Evolutionary conservation across 2,888 invertebrate genomes (phyloP).

Genomic region (Hirtodrosophila trivittata): DNA sequence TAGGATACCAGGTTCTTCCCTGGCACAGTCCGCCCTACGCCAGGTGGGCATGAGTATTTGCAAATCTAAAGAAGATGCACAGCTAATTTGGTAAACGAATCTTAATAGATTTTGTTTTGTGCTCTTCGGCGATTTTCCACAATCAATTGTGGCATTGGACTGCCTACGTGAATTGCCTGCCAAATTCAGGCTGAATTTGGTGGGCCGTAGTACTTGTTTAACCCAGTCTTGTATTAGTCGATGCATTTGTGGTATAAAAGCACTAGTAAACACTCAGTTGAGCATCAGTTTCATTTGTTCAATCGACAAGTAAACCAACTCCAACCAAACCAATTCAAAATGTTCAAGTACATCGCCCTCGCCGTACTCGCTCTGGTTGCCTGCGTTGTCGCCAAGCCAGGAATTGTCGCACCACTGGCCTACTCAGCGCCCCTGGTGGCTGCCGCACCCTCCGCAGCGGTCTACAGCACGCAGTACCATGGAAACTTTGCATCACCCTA

Average conservation of each 20-base stretch:
- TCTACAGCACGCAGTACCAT: conserved; percentile 76
- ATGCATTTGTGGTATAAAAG: conserved; percentile 64
- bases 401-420: conserved; percentile 79
- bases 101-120: no score
- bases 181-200: no score
- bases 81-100: no score
- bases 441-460: conserved; percentile 83
- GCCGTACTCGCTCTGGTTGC: conserved; percentile 77
- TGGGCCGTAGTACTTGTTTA: conserved; percentile 8
- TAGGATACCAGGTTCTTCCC: neutral
- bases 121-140: no score
- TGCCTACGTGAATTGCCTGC: no score
- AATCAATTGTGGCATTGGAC: no score
- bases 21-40: neutral
- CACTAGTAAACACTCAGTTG: conserved; percentile 15
- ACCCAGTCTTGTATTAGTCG: neutral
- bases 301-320: conserved; percentile 47
- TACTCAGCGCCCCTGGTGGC: conserved; percentile 78
- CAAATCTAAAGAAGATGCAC: conserved; percentile 27
- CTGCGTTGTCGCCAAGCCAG: conserved; percentile 80
- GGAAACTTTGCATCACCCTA: conserved; percentile 82
- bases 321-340: conserved; percentile 42
- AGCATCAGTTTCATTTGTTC: conserved; percentile 72
- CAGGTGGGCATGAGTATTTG: conserved; percentile 19
- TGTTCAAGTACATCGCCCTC: conserved; percentile 74